A percentile compares a stretch with the other conserved stretches of the same genome.
phyloP scores from a whole-genome alignment of 2,888 invertebrate species.

The Philonicus albiceps region DNA sequence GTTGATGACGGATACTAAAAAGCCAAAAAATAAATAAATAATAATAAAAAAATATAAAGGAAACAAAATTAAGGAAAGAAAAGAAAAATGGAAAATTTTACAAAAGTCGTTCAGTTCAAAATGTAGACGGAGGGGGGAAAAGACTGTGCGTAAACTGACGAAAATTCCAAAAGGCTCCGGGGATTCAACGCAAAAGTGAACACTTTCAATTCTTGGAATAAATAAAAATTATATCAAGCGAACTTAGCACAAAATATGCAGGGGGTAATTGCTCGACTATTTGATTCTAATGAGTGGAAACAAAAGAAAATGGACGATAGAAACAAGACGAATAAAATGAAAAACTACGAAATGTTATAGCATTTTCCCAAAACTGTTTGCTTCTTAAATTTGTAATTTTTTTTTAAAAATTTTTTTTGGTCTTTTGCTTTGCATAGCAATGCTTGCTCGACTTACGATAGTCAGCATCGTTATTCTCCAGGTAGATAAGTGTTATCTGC shows the following conservation, averaged over 20 bases:
- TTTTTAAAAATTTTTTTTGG: slow-evolving; percentile 48
- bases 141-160: slow-evolving; percentile 9
- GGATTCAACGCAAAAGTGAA: slow-evolving; percentile 2
- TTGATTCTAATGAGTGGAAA: slow-evolving; percentile 24
- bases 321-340: slow-evolving; percentile 34
- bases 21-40: not conserved
- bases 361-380: slow-evolving; percentile 26
- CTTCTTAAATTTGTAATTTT: slow-evolving; percentile 42
- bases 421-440: slow-evolving; percentile 52
- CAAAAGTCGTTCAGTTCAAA: not conserved
- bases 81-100: not conserved
- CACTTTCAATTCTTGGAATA: not conserved
- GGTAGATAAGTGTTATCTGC: slow-evolving; percentile 92
- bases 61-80: not conserved
- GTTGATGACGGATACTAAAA: slow-evolving; percentile 6
- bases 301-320: slow-evolving; percentile 34
- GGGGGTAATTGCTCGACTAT: slow-evolving; percentile 19
- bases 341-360: slow-evolving; percentile 37
- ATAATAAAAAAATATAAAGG: not conserved
- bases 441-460: slow-evolving; percentile 64
- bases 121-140: not conserved
- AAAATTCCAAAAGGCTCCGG: slow-evolving; percentile 12
- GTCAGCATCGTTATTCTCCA: slow-evolving; percentile 77
- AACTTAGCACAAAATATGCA: slow-evolving; percentile 32
- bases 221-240: slow-evolving; percentile 22